Evolutionary conservation across 2,113 vertebrate species (phyloP), one percentile per base, ranked within the genome.

Genomic region (Pandion haliaetus): DNA sequence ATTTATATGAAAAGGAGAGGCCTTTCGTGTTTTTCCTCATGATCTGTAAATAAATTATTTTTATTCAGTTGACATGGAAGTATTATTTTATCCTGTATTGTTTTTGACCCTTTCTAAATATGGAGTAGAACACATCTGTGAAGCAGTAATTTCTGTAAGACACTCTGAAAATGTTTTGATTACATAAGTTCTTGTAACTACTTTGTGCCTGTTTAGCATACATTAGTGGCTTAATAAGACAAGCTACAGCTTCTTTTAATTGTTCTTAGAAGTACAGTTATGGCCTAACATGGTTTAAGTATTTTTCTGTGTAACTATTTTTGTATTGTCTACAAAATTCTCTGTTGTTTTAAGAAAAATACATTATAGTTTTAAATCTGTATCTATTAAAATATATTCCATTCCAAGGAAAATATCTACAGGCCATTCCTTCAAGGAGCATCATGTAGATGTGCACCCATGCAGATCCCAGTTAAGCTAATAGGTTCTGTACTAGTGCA

Each of bases 1-100:
- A 97, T 98, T 98, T 98, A 98, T 98, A 97, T 87, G 44, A 52
- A 92, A 87, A 88, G 25, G 40, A 84, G 61, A 72, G 15, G 40
- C 74, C 61, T 80, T 91, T 34, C 18, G 0, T 94, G 57, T 72
- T 93, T 95, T 95, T 95, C 67, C 61, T 82, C 74, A 36, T 18
- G 57, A 50, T 94, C 26, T 98, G 93, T 98, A 97, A 79, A 91
- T 97, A 96, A 83, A 87, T 81, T 94, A 57, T 96, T 97, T 96
- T 62, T 96, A 34, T 95, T 88, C 44, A 69, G 47, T 90, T 90
- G 66, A 67, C 32, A n/a, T 3, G 15, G 34, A 95, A 96, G 54
- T 93, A 72, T 90, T 97, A 80, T 87, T 73, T 86, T 79, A 63
- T 78, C 34, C 36, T 86, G 20, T 45, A 29, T 25, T 82, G 32